Evolutionary conservation across 1,140 invertebrate genomes (phyloP).

Genomic region (Doryteuthis pealeii): DNA sequence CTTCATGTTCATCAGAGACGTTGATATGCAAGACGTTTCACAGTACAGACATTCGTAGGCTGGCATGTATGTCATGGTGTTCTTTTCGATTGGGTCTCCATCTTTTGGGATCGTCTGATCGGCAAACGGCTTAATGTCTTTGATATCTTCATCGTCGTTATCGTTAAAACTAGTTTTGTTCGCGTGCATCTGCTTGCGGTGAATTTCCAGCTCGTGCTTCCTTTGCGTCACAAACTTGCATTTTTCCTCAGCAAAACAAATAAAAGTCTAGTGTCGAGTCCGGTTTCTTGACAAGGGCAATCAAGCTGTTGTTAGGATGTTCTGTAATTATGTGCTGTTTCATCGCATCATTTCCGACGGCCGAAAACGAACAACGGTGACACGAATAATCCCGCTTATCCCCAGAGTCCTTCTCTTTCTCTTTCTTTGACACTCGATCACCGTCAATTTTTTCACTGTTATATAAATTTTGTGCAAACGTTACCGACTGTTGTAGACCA

Average conservation of each 20-base stretch:
- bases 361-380: neutral
- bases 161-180: neutral
- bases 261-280: neutral
- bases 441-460: too few species aligned
- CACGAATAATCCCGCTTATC: neutral
- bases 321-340: neutral
- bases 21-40: neutral
- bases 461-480: neutral
- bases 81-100: neutral
- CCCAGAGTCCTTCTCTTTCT: too few species aligned
- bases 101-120: neutral
- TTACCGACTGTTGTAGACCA: neutral
- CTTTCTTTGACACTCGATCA: too few species aligned
- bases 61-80: constrained; percentile 1
- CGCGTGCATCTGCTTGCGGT: neutral
- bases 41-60: constrained; percentile 10
- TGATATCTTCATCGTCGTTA: neutral
- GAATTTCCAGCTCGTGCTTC: neutral
- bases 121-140: neutral
- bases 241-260: neutral
- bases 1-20: neutral
- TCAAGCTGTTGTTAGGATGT: neutral
- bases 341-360: neutral
- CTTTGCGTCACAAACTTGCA: neutral
- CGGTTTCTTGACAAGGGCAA: neutral